phyloP scores from a whole-genome alignment of 2,888 invertebrate genomes.

The Trissonchulus latispiculum region DNA sequence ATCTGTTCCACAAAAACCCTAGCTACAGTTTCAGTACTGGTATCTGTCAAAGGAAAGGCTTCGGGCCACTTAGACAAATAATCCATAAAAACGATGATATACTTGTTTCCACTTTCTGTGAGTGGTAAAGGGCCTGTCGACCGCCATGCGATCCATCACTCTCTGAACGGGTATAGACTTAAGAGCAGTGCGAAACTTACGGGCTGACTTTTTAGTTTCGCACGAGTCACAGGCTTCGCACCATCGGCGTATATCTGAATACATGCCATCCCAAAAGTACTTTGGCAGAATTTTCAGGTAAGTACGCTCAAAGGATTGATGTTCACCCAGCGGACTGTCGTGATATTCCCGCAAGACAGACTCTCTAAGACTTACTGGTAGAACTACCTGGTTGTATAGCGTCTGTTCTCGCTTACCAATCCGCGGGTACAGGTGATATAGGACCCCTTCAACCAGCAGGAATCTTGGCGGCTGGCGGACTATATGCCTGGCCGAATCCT shows the following conservation, averaged over 20 bases:
- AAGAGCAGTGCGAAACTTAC: constrained; percentile 17
- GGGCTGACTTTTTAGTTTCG: constrained; percentile 22
- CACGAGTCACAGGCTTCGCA: constrained; percentile 26
- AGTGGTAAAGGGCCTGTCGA: constrained; percentile 22
- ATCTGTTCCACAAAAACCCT: neutral
- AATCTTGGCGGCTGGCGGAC: too few relatives aligned
- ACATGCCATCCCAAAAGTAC: constrained; percentile 29
- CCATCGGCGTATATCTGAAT: constrained; percentile 22
- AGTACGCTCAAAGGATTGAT: constrained; percentile 30
- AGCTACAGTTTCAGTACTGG: neutral
- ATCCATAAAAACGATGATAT: neutral
- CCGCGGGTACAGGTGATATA: too few relatives aligned
- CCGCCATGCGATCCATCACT: constrained; percentile 29
- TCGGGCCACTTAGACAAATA: neutral
- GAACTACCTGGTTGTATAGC: neutral
- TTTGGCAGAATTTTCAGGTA: constrained; percentile 15
- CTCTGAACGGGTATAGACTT: constrained; percentile 16
- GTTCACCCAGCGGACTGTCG: constrained; percentile 25
- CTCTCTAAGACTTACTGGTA: neutral
- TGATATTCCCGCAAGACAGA: constrained; percentile 19
- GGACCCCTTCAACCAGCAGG: too few relatives aligned
- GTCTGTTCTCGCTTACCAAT: too few relatives aligned
- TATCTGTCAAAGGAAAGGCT: neutral
- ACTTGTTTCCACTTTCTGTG: neutral
- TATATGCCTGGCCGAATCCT: too few relatives aligned